Percentiles rank a stretch among this genome's conserved stretches.
Evolutionary conservation across 2,113 vertebrate species (phyloP).

Genomic region (Cepphus grylle): DNA sequence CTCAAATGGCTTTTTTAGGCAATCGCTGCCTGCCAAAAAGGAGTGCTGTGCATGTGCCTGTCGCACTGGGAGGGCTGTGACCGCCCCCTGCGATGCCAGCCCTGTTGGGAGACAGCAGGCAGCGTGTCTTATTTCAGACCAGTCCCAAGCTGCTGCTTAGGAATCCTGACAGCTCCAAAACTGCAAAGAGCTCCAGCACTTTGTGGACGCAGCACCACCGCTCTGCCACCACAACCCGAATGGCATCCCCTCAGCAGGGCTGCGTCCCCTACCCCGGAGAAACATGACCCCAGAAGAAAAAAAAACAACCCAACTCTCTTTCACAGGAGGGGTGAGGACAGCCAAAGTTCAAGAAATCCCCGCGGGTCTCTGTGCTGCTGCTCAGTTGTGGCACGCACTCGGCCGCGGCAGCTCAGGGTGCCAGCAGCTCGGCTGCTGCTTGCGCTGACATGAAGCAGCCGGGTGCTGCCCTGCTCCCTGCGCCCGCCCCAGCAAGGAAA

Average conservation of each 20-base stretch:
- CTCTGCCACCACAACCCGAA: not conserved
- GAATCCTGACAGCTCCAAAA: not conserved
- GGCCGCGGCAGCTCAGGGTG: not conserved
- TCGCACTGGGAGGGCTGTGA: not conserved
- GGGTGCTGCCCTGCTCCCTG: not conserved
- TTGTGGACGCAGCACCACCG: accelerated
- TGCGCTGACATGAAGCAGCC: not conserved
- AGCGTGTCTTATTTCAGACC: not conserved
- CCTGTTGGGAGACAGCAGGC: not conserved
- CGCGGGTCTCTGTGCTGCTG: not conserved
- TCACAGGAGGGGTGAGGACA: not conserved
- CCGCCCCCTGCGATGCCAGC: not conserved
- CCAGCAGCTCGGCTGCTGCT: not conserved
- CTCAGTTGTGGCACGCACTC: accelerated
- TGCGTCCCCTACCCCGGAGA: not conserved
- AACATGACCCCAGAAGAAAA: not conserved
- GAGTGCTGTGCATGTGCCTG: not conserved
- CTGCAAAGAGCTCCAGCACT: not conserved
- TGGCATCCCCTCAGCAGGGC: not conserved
- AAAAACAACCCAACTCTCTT: not conserved
- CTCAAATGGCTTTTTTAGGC: not conserved
- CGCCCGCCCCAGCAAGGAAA: not conserved
- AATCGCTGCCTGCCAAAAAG: accelerated
- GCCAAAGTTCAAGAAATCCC: not conserved
- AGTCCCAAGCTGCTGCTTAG: not conserved